A percentile compares a stretch with the other conserved stretches of the same genome.
Evolutionary conservation across 1,140 invertebrate genomes (phyloP).

Genomic region (Trichomalopsis sarcophagae): DNA sequence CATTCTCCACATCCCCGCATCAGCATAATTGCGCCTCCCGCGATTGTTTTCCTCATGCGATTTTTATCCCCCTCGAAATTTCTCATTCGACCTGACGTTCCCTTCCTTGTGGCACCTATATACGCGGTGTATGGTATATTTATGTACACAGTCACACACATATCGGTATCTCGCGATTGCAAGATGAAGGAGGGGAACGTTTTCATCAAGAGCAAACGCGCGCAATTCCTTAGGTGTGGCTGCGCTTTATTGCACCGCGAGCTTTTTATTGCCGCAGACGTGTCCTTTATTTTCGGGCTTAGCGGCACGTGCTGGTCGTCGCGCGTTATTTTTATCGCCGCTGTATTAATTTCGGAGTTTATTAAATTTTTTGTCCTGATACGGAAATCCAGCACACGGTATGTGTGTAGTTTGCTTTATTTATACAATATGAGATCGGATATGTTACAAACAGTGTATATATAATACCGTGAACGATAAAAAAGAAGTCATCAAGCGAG

Average conservation of each 20-base stretch:
- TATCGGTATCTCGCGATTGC: background rate
- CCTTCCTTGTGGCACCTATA: background rate
- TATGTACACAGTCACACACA: background rate
- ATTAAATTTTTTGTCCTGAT: background rate
- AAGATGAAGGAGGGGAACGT: constrained; percentile 8
- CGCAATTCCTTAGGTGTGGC: background rate
- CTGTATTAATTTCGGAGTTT: background rate
- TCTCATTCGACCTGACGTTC: constrained; percentile 10
- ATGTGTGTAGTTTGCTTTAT: no score
- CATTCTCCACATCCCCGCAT: background rate
- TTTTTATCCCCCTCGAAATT: background rate
- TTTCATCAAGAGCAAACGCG: background rate
- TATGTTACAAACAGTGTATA: no score
- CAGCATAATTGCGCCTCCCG: constrained; percentile 23
- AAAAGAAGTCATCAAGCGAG: no score
- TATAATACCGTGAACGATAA: no score
- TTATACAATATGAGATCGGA: no score
- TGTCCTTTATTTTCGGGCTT: background rate
- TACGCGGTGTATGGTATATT: background rate
- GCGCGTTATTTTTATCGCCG: background rate
- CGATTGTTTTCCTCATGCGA: constrained; percentile 31
- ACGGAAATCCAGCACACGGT: no score
- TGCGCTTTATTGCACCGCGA: background rate
- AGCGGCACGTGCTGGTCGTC: background rate
- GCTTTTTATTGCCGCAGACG: background rate